These are phyloP conservation scores for Tupiocoris notatus DNA, from an alignment of 2,888 invertebrate genomes.

Conservation along the genomic window DNA sequence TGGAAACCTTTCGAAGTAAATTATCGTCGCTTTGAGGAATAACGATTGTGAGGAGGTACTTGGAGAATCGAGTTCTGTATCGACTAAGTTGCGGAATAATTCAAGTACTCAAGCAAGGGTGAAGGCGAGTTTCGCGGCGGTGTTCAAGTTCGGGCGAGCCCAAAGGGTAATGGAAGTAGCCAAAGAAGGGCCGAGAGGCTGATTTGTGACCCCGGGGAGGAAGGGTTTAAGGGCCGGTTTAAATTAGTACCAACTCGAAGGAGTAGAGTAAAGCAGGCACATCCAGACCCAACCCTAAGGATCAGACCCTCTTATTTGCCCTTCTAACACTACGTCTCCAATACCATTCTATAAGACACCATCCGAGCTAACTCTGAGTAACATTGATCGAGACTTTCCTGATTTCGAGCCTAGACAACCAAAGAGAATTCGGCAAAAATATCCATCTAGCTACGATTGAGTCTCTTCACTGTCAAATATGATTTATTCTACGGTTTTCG, in stretches of 20 bases:
- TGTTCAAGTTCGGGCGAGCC: not conserved
- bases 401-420: no score
- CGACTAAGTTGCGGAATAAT: no score
- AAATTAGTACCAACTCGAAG: slow-evolving; percentile 32
- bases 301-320: not conserved
- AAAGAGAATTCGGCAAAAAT: no score
- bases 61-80: no score
- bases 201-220: slow-evolving; percentile 29
- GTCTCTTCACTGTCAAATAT: no score
- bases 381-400: not conserved
- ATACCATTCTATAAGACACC: not conserved
- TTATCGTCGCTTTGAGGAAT: no score
- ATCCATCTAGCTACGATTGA: no score
- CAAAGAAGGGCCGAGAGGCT: slow-evolving; percentile 48
- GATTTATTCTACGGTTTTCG: no score
- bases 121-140: not conserved
- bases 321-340: not conserved
- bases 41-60: no score
- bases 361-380: not conserved
- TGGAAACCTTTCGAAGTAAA: no score
- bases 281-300: not conserved
- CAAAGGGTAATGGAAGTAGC: slow-evolving; percentile 1
- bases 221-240: slow-evolving; percentile 34
- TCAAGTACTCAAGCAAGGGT: not conserved
- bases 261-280: slow-evolving; percentile 3